These are phyloP conservation scores for Lucinisca nassula DNA, from an alignment of 2,888 invertebrate genomes.

Conservation along the genomic window DNA sequence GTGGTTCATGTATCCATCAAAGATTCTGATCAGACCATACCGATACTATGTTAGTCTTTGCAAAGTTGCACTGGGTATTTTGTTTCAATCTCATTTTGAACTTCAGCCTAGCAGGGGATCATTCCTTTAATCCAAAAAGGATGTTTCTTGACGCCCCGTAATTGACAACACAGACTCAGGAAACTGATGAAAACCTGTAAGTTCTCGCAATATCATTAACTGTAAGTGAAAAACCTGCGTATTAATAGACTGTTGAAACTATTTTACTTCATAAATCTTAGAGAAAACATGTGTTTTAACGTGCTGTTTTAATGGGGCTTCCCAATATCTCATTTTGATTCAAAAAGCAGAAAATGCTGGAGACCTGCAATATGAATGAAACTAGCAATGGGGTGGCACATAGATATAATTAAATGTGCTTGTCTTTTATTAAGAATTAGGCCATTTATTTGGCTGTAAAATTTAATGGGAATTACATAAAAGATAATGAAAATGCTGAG, in stretches of 20 bases:
- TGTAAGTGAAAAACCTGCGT: slow-evolving; percentile 13
- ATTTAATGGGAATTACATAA: slow-evolving; percentile 15
- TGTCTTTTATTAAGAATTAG: slow-evolving; percentile 1
- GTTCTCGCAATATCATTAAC: slow-evolving; percentile 21
- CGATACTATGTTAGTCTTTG: no score
- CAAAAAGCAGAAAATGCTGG: slow-evolving; percentile 8
- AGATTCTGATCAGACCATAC: no score
- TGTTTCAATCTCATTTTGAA: background rate
- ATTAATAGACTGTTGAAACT: background rate
- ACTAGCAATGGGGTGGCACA: background rate
- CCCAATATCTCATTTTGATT: slow-evolving; percentile 5
- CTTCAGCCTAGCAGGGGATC: background rate
- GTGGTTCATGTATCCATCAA: no score
- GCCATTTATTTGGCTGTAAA: slow-evolving; percentile 4
- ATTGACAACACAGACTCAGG: slow-evolving; percentile 1
- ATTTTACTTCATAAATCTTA: background rate
- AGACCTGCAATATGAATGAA: background rate
- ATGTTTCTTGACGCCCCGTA: slow-evolving; percentile 30
- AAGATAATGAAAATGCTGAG: slow-evolving; percentile 4
- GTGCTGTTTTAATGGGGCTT: background rate
- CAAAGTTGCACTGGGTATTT: no score
- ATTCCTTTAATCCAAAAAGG: background rate
- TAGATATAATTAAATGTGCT: background rate
- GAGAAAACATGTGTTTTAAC: slow-evolving; percentile 1
- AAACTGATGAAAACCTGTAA: slow-evolving; percentile 6